Percentiles rank a stretch among this genome's conserved stretches.
Evolutionary conservation across 2,113 vertebrate genomes (phyloP).

Genomic region (Platysteira castanea): DNA sequence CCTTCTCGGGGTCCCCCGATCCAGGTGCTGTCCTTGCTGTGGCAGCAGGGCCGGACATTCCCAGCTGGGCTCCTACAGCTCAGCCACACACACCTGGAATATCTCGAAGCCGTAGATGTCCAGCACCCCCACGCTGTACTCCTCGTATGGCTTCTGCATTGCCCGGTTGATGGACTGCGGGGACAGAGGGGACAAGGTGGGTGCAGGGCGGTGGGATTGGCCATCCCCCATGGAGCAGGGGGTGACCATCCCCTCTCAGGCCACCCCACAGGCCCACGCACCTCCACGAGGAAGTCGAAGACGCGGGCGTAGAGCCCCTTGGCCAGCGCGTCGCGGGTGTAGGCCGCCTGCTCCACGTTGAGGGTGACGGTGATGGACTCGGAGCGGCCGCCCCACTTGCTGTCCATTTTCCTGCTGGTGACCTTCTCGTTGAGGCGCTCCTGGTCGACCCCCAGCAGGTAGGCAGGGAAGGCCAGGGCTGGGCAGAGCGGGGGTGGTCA

Average conservation of each 20-base stretch:
- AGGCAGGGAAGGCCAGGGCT: slow-evolving; percentile 93
- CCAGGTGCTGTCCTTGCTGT: neutral
- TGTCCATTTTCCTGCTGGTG: slow-evolving; percentile 95
- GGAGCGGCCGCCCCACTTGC: slow-evolving; percentile 89
- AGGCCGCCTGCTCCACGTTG: slow-evolving; percentile 90
- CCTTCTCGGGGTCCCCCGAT: fast-evolving
- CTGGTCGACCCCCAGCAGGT: slow-evolving; percentile 88
- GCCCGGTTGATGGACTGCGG: slow-evolving; percentile 89
- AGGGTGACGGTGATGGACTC: slow-evolving; percentile 94
- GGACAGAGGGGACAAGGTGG: neutral
- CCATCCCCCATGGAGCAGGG: fast-evolving
- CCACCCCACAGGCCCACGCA: neutral
- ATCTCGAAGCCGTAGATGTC: slow-evolving; percentile 99
- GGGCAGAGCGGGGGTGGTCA: neutral
- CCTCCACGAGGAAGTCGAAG: slow-evolving; percentile 96
- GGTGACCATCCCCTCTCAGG: neutral
- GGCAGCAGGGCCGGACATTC: neutral
- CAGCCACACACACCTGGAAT: slow-evolving; percentile 81
- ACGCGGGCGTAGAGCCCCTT: slow-evolving; percentile 90
- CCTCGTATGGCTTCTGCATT: slow-evolving; percentile 89
- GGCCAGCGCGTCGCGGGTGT: slow-evolving; percentile 90
- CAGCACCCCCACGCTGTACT: slow-evolving; percentile 91
- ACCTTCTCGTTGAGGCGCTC: slow-evolving; percentile 88
- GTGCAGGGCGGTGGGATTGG: fast-evolving
- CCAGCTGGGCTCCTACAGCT: neutral